Percentiles rank a stretch among this genome's conserved stretches.
Evolutionary conservation across 2,113 vertebrate genomes (phyloP).

Genomic region (Thalassoma bifasciatum): DNA sequence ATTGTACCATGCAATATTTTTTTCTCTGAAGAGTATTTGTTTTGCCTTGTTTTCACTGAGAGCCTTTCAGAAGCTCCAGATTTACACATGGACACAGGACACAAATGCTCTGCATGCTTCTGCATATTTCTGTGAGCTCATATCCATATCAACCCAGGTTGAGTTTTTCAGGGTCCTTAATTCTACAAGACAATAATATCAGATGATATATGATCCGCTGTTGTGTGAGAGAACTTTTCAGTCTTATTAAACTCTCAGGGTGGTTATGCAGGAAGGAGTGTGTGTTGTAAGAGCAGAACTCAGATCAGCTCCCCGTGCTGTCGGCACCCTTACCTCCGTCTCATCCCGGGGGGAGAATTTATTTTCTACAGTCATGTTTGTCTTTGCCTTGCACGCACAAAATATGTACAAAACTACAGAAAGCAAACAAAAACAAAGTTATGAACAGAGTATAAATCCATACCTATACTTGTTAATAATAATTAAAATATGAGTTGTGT

Average conservation of each 20-base stretch:
- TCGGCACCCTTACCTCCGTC: constrained; percentile 58
- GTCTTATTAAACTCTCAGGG: constrained; percentile 59
- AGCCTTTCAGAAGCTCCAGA: constrained; percentile 17
- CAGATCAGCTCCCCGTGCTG: constrained; percentile 42
- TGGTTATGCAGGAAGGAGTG: constrained; percentile 29
- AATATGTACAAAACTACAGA: constrained; percentile 80
- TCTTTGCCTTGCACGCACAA: constrained; percentile 84
- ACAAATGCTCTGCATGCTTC: constrained; percentile 25
- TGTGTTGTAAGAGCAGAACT: constrained; percentile 40
- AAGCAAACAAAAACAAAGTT: constrained; percentile 58
- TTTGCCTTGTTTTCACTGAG: constrained; percentile 16
- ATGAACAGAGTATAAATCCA: constrained; percentile 78
- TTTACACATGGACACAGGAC: neutral
- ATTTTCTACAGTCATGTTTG: constrained; percentile 81
- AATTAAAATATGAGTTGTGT: constrained; percentile 80
- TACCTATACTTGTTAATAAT: constrained; percentile 83
- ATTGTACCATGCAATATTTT: neutral
- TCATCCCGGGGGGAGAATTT: constrained; percentile 64
- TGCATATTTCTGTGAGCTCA: constrained; percentile 24
- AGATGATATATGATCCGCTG: neutral
- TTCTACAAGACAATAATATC: neutral
- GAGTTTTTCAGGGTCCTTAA: neutral
- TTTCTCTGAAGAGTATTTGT: neutral
- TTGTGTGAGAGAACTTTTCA: constrained; percentile 13
- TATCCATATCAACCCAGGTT: constrained; percentile 15